Evolutionary conservation across 2,113 vertebrate genomes (phyloP).

Genomic region (Periophthalmodon schlosseri): DNA sequence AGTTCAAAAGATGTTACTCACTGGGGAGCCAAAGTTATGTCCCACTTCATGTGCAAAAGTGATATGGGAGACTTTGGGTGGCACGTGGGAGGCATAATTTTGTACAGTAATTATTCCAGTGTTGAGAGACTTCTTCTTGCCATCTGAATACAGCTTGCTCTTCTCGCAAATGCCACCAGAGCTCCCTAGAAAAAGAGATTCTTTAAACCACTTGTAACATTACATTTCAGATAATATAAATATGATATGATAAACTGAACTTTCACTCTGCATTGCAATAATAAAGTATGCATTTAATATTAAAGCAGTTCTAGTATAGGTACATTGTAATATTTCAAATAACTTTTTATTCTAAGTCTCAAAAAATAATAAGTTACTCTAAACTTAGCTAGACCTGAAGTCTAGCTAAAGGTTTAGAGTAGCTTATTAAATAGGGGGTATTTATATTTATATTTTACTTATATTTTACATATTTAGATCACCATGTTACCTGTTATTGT

Average conservation of each 20-base stretch:
- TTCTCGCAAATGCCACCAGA: conserved; percentile 99
- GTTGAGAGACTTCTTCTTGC: conserved; percentile 98
- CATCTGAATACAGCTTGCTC: conserved; percentile 96
- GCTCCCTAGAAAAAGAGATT: conserved; percentile 81
- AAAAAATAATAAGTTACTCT: too few relatives aligned
- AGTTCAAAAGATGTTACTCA: conserved; percentile 76
- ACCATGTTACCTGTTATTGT: too few relatives aligned
- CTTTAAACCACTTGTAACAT: conserved; percentile 8
- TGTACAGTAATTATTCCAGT: conserved; percentile 99
- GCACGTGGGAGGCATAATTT: conserved; percentile 98
- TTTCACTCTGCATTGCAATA: too few relatives aligned
- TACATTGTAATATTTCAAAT: too few relatives aligned
- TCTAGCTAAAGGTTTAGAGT: too few relatives aligned
- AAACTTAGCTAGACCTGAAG: too few relatives aligned
- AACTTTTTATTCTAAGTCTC: too few relatives aligned
- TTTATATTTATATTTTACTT: too few relatives aligned
- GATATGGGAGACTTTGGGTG: conserved; percentile 98
- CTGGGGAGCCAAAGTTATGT: conserved; percentile 98
- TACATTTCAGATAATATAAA: neutral
- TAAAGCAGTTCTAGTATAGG: neutral
- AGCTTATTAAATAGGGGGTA: too few relatives aligned
- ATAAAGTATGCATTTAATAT: neutral
- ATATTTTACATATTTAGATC: too few relatives aligned
- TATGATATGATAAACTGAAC: too few relatives aligned
- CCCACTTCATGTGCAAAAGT: conserved; percentile 99